phyloP scores from a whole-genome alignment of 2,113 vertebrate genomes.

The Casuarius casuarius region DNA sequence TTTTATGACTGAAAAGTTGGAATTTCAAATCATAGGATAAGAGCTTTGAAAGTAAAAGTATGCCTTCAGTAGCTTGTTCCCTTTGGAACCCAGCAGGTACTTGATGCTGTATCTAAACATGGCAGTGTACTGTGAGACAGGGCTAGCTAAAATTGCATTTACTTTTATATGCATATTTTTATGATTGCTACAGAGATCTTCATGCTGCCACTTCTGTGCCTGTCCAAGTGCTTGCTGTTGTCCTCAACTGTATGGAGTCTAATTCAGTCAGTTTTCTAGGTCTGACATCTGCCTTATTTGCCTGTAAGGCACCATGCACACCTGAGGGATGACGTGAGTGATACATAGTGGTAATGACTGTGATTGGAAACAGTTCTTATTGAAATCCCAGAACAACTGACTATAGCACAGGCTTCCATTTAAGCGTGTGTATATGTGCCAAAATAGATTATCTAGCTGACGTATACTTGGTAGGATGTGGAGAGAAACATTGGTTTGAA shows the following conservation, averaged over 20 bases:
- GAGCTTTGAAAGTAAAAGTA: neutral
- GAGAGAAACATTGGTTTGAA: neutral
- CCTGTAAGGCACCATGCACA: neutral
- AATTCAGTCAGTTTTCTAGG: neutral
- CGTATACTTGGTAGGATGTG: neutral
- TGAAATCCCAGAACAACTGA: neutral
- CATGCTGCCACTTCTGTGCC: fast-evolving
- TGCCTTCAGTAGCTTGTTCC: neutral
- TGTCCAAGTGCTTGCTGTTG: neutral
- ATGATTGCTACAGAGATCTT: neutral
- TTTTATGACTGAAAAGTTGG: neutral
- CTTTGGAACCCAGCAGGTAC: neutral
- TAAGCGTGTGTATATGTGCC: neutral
- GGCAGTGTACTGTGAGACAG: neutral
- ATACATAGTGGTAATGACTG: slow-evolving; percentile 15
- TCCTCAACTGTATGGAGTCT: neutral
- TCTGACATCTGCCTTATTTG: neutral
- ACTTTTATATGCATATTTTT: neutral
- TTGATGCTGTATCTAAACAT: neutral
- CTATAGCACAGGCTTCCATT: neutral
- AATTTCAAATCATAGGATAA: neutral
- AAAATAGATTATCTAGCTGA: neutral
- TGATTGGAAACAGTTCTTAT: neutral
- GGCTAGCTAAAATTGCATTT: neutral
- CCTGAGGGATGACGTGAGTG: neutral